These are phyloP conservation scores for Acestrorhynchus altus DNA, from an alignment of 2,797 vertebrate genomes.

Conservation along the genomic window DNA sequence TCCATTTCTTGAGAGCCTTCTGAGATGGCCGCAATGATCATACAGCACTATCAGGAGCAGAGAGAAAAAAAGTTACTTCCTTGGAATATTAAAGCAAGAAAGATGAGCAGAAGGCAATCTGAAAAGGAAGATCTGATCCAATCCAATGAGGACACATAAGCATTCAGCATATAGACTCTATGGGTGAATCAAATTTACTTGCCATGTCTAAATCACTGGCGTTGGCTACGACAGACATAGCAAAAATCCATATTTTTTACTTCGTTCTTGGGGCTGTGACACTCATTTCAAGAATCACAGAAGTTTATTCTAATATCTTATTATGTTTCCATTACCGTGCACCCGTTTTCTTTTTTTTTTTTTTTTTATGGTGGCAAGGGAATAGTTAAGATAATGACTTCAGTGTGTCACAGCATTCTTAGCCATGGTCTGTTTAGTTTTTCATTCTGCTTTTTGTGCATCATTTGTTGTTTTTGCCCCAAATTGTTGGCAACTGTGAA, in stretches of 20 bases:
- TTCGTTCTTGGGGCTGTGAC: background rate
- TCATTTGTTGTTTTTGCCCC: constrained; percentile 4
- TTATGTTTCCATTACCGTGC: constrained; percentile 9
- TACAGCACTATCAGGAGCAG: constrained; percentile 65
- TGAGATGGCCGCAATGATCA: constrained; percentile 66
- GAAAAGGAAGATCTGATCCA: constrained; percentile 24
- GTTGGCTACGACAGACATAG: constrained; percentile 5
- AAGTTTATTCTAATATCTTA: constrained; percentile 24
- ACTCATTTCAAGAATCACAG: background rate
- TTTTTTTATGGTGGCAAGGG: background rate
- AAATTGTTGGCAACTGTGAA: background rate
- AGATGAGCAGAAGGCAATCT: constrained; percentile 3
- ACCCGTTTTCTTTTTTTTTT: no score
- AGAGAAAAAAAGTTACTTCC: constrained; percentile 54
- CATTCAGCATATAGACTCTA: constrained; percentile 19
- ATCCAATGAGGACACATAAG: constrained; percentile 30
- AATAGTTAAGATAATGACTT: constrained; percentile 9
- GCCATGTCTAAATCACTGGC: constrained; percentile 14
- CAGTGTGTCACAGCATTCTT: background rate
- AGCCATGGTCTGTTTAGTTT: background rate
- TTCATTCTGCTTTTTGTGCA: background rate
- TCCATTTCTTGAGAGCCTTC: constrained; percentile 58
- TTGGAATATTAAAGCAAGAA: constrained; percentile 55
- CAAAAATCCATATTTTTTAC: background rate
- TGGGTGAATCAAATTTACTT: constrained; percentile 35